phyloP scores from a whole-genome alignment of 35 echinoderm and acorn worm genomes.

The Heliocidaris tuberculata region DNA sequence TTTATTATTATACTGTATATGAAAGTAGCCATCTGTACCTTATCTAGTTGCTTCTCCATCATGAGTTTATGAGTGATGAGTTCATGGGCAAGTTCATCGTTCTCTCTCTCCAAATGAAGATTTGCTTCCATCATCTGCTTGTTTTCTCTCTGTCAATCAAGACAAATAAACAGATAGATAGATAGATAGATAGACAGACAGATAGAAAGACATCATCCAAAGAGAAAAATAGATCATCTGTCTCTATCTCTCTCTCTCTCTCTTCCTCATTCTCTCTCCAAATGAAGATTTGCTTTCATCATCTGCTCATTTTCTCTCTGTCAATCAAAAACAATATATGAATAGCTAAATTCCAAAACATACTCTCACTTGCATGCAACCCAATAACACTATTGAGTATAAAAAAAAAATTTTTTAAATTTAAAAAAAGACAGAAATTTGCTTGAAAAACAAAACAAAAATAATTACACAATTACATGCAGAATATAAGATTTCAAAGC shows the following conservation, averaged over 20 bases:
- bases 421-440: too few relatives aligned
- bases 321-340: constrained; percentile 4
- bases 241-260: too few relatives aligned
- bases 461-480: too few relatives aligned
- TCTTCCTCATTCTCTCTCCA: constrained; percentile 62
- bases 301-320: constrained; percentile 86
- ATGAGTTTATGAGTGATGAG: constrained; percentile 85
- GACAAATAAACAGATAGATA: background rate
- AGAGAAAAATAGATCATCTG: background rate
- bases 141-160: constrained; percentile 81
- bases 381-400: too few relatives aligned
- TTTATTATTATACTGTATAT: too few relatives aligned
- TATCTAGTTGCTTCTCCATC: constrained; percentile 86
- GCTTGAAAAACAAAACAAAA: too few relatives aligned
- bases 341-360: too few relatives aligned
- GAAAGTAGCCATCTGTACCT: constrained; percentile 43
- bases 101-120: constrained; percentile 89
- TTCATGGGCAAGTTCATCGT: constrained; percentile 93
- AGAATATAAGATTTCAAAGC: too few relatives aligned
- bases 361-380: too few relatives aligned
- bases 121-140: constrained; percentile 80
- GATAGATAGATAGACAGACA: background rate
- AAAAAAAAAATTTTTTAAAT: too few relatives aligned
- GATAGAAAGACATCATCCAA: too few relatives aligned
- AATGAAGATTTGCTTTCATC: constrained; percentile 70